Evolutionary conservation across 2,113 vertebrate genomes (phyloP), one percentile per base, ranked within the genome.

Genomic region (Chaetodon trifascialis): DNA sequence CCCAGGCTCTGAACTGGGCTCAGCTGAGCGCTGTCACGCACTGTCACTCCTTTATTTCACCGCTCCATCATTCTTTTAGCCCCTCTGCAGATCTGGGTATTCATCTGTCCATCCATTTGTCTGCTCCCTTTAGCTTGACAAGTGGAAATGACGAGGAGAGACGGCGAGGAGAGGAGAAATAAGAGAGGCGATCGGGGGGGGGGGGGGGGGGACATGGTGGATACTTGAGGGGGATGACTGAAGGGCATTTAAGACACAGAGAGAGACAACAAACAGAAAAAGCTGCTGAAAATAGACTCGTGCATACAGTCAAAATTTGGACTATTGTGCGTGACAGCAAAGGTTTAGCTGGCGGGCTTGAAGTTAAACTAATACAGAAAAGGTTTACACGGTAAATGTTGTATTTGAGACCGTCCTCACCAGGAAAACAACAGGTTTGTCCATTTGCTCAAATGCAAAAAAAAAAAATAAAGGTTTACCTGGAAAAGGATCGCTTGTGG

Each of bases 91-190:
- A 91, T 89, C 86, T 81, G 85, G 79, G 83, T 88, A 90, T 91
- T 90, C 88, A 90, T 86, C 89, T 86, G 89, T 85, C 88, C 86
- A 69, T 89, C 88, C 84, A 85, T 88, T 89, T 86, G 90, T 94
- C 91, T 88, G 73, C 75, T 93, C 75, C 85, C 80, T 87, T 91
- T 84, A 92, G 88, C 82, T 67, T 88, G 92, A 92, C 88, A 70
- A 86, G 90, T 91, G 87, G 91, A 91, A 88, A 89, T 82, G 88
- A 82, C 66, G 56, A 67, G 82, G 70, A 54, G 71, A 90, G 86
- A 87, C 75, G 80, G 82, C 51, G 38, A 68, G 44, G 56, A 70
- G 63, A 67, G 58, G 70, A 15, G 5, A 25, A 34, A 6, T 42
- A 11, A 54, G 42, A 65, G 56, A 49, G 14, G n/a, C 0, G 38